A percentile compares a stretch with the other conserved stretches of the same genome.
These are phyloP conservation scores for Pao palembangensis DNA, from an alignment of 2,113 vertebrate genomes.

Conservation along the genomic window DNA sequence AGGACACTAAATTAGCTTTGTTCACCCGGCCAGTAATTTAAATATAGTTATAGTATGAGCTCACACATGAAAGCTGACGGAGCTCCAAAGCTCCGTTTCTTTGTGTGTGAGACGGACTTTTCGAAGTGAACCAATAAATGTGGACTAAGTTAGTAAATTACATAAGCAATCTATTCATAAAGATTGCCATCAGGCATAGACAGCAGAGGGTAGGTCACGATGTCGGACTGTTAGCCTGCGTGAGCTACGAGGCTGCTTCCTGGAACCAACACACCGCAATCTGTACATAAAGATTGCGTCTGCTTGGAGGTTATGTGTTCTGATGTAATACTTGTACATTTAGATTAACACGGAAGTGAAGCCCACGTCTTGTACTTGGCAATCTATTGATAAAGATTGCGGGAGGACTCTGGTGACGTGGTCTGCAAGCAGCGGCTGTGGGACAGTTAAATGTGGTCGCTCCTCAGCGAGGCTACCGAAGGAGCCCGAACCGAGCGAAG, in stretches of 20 bases:
- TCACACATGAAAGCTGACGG: conserved; percentile 88
- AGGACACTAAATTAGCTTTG: conserved; percentile 34
- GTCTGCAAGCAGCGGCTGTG: conserved; percentile 26
- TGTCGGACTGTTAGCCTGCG: conserved; percentile 64
- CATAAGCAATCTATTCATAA: conserved; percentile 99
- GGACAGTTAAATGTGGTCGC: no score
- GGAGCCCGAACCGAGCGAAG: no score
- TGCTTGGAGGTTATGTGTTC: conserved; percentile 59
- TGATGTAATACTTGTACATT: conserved; percentile 23
- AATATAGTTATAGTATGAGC: conserved; percentile 79
- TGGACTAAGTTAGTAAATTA: conserved; percentile 54
- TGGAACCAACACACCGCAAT: conserved; percentile 74
- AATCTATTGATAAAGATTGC: conserved; percentile 80
- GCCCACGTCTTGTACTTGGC: conserved; percentile 38
- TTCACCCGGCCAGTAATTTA: conserved; percentile 18
- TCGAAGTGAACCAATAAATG: conserved; percentile 33
- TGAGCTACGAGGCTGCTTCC: conserved; percentile 70
- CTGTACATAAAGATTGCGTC: conserved; percentile 83
- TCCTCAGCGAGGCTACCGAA: no score
- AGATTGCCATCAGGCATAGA: conserved; percentile 82
- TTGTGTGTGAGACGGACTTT: conserved; percentile 88
- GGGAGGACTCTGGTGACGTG: conserved; percentile 41
- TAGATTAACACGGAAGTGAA: not conserved
- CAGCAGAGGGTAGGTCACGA: conserved; percentile 42
- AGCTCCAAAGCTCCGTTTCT: conserved; percentile 77